Evolutionary conservation across 2,888 invertebrate species (phyloP), one percentile per base, ranked within the genome.

Genomic region (Antheraea yamamai): DNA sequence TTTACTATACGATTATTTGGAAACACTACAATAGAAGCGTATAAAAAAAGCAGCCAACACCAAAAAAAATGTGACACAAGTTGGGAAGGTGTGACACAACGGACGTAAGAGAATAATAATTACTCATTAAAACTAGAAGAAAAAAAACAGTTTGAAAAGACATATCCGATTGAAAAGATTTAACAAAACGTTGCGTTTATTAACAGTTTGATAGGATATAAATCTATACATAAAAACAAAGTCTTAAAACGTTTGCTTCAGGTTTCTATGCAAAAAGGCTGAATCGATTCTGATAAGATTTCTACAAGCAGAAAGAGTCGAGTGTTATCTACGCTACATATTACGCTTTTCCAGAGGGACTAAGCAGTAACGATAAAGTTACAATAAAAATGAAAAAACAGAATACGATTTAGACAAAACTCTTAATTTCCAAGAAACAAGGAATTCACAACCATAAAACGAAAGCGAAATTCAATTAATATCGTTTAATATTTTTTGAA

Each of bases 31-130:
- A 55, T 72, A 74, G 76, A 81, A 79, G 80, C 80, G 75, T 47
- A 72, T 66, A 74, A 74, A 71, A 74, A 71, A 75, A 73, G 68
- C 72, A 68, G 23, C 78, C 78, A 78, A 74, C 74, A 78, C 78
- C 73, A 77, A 30, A 81, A 78, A 84, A 47, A 12, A 89, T 94
- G 95, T 95, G 95, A 95, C 95, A 95, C 95, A 95, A 95, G 95
- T 93, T 86, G 93, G 95, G 93, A 94, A 95, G 92, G 95, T 93
- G 95, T 95, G 95, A 95, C 95, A 94, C 93, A 88, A 85, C 81
- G 77, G 87, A 89, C 85, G 87, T 84, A 80, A 79, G 77, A 77
- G 76, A 72, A 81, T 75, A 73, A 26, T 64, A 2, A n/a, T 58
- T 58, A 61, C n/a, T 66, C 16, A 76, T 78, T 78, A 81, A 78